phyloP scores from a whole-genome alignment of 2,797 vertebrate species.

The Argentina silus region DNA sequence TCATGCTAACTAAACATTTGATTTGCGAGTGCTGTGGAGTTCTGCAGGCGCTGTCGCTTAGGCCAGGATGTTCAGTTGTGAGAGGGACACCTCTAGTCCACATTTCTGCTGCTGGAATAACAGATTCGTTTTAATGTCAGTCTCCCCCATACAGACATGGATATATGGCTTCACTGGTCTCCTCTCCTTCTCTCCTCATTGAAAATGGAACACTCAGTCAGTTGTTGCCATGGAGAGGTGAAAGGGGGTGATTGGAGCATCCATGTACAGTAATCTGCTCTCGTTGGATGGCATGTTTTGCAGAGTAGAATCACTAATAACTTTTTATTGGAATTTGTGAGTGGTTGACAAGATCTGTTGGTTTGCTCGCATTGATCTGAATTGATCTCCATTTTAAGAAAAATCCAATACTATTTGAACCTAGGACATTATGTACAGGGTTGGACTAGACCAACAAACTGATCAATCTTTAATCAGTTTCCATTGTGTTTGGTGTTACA shows the following conservation, averaged over 20 bases:
- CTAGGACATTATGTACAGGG: no score
- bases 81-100: not conserved
- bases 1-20: constrained; percentile 45
- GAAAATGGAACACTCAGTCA: constrained; percentile 14
- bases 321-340: not conserved
- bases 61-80: not conserved
- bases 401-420: not conserved
- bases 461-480: not conserved
- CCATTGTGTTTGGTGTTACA: constrained; percentile 29
- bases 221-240: not conserved
- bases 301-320: not conserved
- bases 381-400: not conserved
- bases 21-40: constrained; percentile 4
- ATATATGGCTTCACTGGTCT: not conserved
- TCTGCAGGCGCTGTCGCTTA: constrained; percentile 40
- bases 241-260: not conserved
- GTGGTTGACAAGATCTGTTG: not conserved
- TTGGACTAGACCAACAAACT: not conserved
- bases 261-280: constrained; percentile 6
- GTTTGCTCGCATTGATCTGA: not conserved
- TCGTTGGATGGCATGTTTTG: not conserved
- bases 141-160: not conserved
- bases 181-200: not conserved
- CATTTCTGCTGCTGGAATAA: constrained; percentile 9
- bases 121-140: constrained; percentile 11